Percentiles rank a stretch among this genome's conserved stretches.
phyloP scores from a whole-genome alignment of 2,797 vertebrate genomes.

The Epinephelus coioides region DNA sequence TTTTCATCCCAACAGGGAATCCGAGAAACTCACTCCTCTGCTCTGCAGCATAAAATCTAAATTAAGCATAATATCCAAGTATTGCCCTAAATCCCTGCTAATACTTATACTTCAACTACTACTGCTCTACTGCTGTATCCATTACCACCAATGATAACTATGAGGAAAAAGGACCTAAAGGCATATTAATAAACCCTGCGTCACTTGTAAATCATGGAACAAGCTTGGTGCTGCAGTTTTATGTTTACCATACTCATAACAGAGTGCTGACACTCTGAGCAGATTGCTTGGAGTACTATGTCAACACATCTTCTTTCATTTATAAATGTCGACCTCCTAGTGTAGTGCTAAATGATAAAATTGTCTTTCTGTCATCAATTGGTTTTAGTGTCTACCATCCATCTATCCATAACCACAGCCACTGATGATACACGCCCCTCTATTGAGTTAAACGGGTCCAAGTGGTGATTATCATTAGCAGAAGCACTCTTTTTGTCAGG shows the following conservation, averaged over 20 bases:
- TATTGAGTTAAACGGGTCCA: neutral
- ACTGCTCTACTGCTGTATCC: neutral
- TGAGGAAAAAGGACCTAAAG: neutral
- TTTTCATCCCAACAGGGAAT: constrained; percentile 45
- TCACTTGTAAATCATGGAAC: neutral
- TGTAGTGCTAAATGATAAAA: neutral
- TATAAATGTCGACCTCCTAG: neutral
- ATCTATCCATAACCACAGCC: neutral
- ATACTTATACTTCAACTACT: neutral
- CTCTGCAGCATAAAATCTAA: constrained; percentile 48
- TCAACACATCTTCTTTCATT: neutral
- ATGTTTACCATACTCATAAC: neutral
- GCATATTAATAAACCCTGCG: neutral
- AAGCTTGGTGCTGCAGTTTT: neutral
- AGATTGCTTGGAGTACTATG: neutral
- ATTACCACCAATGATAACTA: neutral
- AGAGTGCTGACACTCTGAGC: neutral
- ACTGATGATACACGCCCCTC: neutral
- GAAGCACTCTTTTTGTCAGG: neutral
- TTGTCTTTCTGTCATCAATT: no score
- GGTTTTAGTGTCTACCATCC: neutral
- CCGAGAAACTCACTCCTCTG: constrained; percentile 28
- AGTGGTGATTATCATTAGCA: neutral
- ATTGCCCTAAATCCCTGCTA: constrained; percentile 19
- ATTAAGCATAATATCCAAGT: constrained; percentile 31